Evolutionary conservation across 1,140 invertebrate genomes (phyloP), one percentile per base, ranked within the genome.

Genomic region (Pogonognathellus flavescens): DNA sequence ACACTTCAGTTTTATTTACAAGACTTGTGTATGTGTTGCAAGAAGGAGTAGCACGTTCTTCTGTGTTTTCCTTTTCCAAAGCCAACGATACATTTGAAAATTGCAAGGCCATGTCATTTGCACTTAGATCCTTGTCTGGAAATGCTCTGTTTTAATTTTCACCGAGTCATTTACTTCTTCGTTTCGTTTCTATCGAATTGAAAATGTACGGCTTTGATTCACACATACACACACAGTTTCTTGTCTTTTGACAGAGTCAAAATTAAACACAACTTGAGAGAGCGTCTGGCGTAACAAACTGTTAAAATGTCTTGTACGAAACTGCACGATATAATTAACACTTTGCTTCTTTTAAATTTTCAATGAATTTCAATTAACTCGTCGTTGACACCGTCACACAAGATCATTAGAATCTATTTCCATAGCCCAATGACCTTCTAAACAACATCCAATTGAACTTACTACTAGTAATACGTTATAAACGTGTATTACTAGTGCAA

Each of bases 331-430:
- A 10, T 76, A 76, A 76, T 76, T 76, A 41, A 41, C 31, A 41
- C 31, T 41, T 41, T 18, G 41, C 5, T 49, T 76, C 41, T n/a
- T 76, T 72, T 25, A n/a, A 31, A 72, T 72, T 76, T 76, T 31
- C 41, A 49, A 25, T 76, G 70, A 76, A 76, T 76, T 76, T 76
- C 41, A 76, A 76, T 76, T 76, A 76, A 76, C 70, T 76, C 70
- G 41, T 76, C 41, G 18, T 49, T 76, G 31, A 76, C 31, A 49
- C 41, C n/a, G 25, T 76, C 62, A 31, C 10, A 11, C 18, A 72
- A 72, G n/a, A n/a, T n/a, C n/a, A n/a, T n/a, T n/a, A n/a, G n/a
- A n/a, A n/a, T n/a, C n/a, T n/a, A 41, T 1, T 41, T 1, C 6
- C 31, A 41, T 41, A 41, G 31, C 31, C 1, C 31, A 41, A 41